phyloP scores from a whole-genome alignment of 2,797 vertebrate species.

The Mycteria americana region DNA sequence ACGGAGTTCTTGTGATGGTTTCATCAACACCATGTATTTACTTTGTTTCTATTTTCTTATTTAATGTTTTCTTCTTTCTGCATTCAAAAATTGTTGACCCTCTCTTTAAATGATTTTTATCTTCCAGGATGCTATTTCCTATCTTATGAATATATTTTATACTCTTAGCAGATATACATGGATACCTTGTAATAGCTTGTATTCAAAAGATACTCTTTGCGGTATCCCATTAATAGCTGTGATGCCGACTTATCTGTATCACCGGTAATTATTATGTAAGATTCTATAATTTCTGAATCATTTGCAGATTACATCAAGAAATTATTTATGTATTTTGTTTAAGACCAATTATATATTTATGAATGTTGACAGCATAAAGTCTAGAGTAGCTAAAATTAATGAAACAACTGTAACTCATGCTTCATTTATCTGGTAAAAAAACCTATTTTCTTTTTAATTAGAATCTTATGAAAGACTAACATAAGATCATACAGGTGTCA shows the following conservation, averaged over 20 bases:
- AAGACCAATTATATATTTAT: not conserved
- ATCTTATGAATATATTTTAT: not conserved
- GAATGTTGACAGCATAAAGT: not conserved
- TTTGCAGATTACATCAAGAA: not conserved
- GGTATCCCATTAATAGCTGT: not conserved
- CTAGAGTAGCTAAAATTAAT: not conserved
- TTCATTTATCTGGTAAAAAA: not conserved
- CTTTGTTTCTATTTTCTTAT: not conserved
- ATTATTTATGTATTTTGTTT: not conserved
- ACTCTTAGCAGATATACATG: not conserved
- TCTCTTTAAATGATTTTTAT: not conserved
- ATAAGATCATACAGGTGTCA: not conserved
- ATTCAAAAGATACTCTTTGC: not conserved
- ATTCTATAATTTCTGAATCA: not conserved
- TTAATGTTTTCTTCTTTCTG: not conserved
- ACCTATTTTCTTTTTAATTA: not conserved
- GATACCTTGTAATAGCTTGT: not conserved
- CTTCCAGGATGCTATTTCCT: not conserved
- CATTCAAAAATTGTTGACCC: not conserved
- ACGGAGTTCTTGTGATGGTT: not conserved
- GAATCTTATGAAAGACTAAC: not conserved
- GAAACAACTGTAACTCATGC: not conserved
- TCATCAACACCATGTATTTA: fast-evolving
- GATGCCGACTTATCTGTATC: not conserved
- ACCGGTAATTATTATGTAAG: not conserved